Base-by-base conservation (phyloP, 2,888 invertebrate genomes). In the Pollenia amentaria region DNA sequence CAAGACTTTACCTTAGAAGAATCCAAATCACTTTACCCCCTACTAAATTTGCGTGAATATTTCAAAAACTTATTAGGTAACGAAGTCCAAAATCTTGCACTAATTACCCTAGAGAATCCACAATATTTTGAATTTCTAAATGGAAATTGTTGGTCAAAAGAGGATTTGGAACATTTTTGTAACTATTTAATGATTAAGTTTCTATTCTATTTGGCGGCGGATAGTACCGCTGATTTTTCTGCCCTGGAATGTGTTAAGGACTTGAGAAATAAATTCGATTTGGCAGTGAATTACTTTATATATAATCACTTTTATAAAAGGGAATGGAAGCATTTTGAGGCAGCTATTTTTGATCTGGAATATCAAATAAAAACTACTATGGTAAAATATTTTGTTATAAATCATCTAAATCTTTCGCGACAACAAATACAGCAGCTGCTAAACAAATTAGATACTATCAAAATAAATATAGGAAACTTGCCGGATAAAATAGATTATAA, bases 111-210 rank as follows among this genome's bases (percentile, higher is more conserved):
- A 53, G 42, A 11, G 9, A 80, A 80, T 53, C 51, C 65, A 8
- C n/a, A 72, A 0, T 87, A 77, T 60, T 77, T 87, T 1, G 21
- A 77, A 3, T 14, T 38, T 38, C 16, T 85, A 14, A 70, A 67
- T 14, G 14, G 64, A 6, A 18, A 57, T 0, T 2, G 21, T 2
- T 76, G 65, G 80, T 29, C 29, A 3, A 29, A 11, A 11, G 1
- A 7, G 0, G 18, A 42, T 57, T 1, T 12, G 48, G 12, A 64
- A 1, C 1, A 60, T 2, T 18, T 91, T 0, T 90, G 90, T 53
- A 90, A 88, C 85, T 93, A 92, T 46, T 83, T 92, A n/a, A 92
- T 92, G 92, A 40, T 90, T 0, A 90, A 90, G n/a, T 91, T 92
- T 7, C 51, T 90, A 0, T 6, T 65, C 3, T 84, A 89, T 48